Conservation (phyloP, 2,888 invertebrate genomes). For the Cacoxenus indagator region DNA sequence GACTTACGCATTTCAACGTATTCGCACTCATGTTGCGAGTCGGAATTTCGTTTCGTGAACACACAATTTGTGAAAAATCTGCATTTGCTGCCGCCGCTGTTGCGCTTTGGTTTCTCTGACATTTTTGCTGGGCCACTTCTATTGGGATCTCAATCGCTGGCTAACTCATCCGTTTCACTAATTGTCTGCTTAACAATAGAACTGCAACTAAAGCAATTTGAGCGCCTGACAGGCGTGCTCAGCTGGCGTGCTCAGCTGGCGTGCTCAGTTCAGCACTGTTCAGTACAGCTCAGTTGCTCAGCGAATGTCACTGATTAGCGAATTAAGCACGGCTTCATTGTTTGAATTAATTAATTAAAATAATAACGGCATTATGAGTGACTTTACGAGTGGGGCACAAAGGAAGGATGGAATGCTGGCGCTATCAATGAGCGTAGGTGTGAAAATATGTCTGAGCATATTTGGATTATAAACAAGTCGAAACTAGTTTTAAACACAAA, state of each 20-base stretch:
- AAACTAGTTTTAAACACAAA: too few relatives aligned
- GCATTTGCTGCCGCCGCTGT: conserved; percentile 35
- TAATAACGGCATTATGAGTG: conserved; percentile 32
- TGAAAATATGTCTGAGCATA: background rate
- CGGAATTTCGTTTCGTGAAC: conserved; percentile 27
- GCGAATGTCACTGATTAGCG: conserved; percentile 3
- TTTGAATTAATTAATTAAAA: conserved; percentile 60
- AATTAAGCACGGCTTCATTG: conserved; percentile 36
- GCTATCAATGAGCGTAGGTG: conserved; percentile 2
- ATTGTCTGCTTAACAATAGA: conserved; percentile 59
- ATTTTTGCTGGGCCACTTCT: conserved; percentile 27
- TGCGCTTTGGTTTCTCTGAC: conserved; percentile 30
- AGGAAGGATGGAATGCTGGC: background rate
- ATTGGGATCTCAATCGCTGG: background rate
- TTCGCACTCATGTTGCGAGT: conserved; percentile 46
- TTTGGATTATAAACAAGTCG: too few relatives aligned
- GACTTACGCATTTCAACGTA: conserved; percentile 53
- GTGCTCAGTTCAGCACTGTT: background rate
- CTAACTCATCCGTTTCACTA: conserved; percentile 40
- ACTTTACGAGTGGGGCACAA: background rate
- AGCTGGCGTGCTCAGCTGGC: background rate
- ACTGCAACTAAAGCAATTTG: conserved; percentile 45
- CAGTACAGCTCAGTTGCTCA: background rate
- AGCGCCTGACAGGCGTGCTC: conserved; percentile 16
- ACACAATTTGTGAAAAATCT: conserved; percentile 47